Evolutionary conservation across 2,797 vertebrate species (phyloP).

Genomic region (Pseudochromis fuscus): DNA sequence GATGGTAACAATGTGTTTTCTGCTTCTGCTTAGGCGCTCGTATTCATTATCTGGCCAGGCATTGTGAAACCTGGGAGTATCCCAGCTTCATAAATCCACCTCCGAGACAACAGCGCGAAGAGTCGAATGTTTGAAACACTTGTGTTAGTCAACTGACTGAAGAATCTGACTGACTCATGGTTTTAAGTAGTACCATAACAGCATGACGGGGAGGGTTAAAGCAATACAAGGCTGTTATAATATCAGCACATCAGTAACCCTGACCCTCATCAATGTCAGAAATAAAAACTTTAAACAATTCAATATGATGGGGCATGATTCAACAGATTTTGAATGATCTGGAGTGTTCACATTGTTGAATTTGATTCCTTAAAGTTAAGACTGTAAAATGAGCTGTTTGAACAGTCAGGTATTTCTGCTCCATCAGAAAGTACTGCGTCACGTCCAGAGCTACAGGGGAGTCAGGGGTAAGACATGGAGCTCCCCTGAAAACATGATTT

Average conservation of each 20-base stretch:
- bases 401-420: too few species aligned
- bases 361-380: too few species aligned
- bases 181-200: constrained; percentile 39
- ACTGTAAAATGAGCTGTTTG: too few species aligned
- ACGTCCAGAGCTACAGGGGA: too few species aligned
- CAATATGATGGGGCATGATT: too few species aligned
- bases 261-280: not conserved
- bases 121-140: constrained; percentile 47
- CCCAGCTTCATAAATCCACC: constrained; percentile 70
- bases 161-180: constrained; percentile 51
- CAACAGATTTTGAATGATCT: too few species aligned
- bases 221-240: not conserved
- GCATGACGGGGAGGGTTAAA: constrained; percentile 11
- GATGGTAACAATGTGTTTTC: constrained; percentile 65
- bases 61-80: constrained; percentile 82
- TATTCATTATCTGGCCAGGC: constrained; percentile 55
- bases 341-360: too few species aligned
- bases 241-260: too few species aligned
- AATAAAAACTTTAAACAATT: not conserved
- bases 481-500: too few species aligned
- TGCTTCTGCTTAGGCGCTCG: constrained; percentile 40
- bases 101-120: constrained; percentile 54
- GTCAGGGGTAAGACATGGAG: too few species aligned
- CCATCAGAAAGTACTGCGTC: too few species aligned
- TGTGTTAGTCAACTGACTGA: constrained; percentile 49